These are phyloP conservation scores for Liodrosophila aerea DNA, from an alignment of 2,888 invertebrate species.

Conservation along the genomic window DNA sequence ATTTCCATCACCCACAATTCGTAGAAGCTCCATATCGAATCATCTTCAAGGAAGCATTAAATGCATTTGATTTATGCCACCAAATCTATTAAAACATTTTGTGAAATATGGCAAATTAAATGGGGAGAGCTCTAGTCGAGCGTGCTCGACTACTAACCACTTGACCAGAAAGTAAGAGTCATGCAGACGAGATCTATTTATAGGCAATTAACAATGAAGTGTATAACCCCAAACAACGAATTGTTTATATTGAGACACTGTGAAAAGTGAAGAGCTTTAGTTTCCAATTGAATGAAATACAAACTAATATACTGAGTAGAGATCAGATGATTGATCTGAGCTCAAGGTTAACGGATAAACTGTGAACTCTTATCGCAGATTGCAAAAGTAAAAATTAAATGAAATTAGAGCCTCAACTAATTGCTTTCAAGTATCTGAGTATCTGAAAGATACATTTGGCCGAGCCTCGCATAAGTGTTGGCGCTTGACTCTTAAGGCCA, in stretches of 20 bases:
- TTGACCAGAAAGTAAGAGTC: background rate
- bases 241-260: too few relatives aligned
- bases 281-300: background rate
- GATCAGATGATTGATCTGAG: too few relatives aligned
- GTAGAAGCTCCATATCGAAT: constrained; percentile 6
- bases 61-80: constrained; percentile 63
- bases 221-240: too few relatives aligned
- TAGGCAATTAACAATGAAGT: too few relatives aligned
- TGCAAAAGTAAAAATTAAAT: constrained; percentile 31
- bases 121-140: background rate
- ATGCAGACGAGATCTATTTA: background rate
- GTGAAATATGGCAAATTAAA: constrained; percentile 11
- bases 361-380: constrained; percentile 49
- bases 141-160: background rate
- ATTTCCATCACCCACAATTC: constrained; percentile 34
- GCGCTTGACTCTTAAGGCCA: constrained; percentile 55
- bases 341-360: constrained; percentile 15
- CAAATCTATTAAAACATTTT: constrained; percentile 46
- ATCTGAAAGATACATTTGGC: constrained; percentile 16
- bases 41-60: constrained; percentile 60
- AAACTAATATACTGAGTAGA: too few relatives aligned
- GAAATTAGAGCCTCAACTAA: constrained; percentile 60
- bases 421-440: constrained; percentile 58
- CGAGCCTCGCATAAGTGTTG: constrained; percentile 17
- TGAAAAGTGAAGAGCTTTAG: background rate